Evolutionary conservation across 92 coral and sea anemone genomes (phyloP).

Genomic region (Nematostella vectensis): DNA sequence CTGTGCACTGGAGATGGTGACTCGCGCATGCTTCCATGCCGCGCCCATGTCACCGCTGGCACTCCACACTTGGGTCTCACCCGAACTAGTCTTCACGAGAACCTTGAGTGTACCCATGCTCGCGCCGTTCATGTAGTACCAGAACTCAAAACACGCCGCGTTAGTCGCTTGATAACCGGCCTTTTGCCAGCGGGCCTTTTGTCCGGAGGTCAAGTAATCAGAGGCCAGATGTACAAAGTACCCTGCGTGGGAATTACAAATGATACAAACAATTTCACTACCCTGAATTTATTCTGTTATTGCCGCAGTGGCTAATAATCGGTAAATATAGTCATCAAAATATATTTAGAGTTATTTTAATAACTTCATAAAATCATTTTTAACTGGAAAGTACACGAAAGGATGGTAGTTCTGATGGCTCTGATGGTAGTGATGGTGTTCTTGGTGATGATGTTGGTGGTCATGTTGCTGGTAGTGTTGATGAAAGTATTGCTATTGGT

Average conservation of each 20-base stretch:
- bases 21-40: conserved; percentile 9
- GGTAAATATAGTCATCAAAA: too few species aligned
- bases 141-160: conserved; percentile 23
- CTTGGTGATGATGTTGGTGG: not conserved
- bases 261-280: too few species aligned
- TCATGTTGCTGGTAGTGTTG: not conserved
- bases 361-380: too few species aligned
- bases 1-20: conserved; percentile 12
- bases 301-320: too few species aligned
- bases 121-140: conserved; percentile 23
- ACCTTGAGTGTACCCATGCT: conserved; percentile 31
- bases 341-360: too few species aligned
- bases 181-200: conserved; percentile 1
- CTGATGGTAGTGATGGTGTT: too few species aligned
- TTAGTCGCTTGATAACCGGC: conserved; percentile 14
- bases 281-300: too few species aligned
- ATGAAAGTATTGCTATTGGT: too few species aligned
- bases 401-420: not conserved
- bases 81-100: conserved; percentile 1
- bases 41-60: conserved; percentile 17
- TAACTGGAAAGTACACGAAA: too few species aligned
- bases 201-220: conserved; percentile 1
- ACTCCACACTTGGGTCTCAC: conserved; percentile 9
- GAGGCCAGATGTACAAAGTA: conserved; percentile 2
- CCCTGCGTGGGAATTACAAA: too few species aligned